Evolutionary conservation across 2,113 vertebrate species (phyloP).

Genomic region (Polyodon spathula): DNA sequence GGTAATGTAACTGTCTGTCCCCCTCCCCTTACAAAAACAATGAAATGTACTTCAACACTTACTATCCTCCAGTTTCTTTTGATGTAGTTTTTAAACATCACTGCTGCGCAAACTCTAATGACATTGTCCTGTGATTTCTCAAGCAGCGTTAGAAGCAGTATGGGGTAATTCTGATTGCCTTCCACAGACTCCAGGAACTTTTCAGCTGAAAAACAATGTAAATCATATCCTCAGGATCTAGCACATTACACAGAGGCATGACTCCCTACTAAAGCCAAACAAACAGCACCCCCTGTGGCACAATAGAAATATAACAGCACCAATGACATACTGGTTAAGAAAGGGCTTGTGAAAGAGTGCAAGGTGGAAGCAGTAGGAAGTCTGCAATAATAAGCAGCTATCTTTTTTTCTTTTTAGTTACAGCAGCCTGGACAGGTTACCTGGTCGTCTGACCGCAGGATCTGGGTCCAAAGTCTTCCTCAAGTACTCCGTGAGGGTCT

Average conservation of each 20-base stretch:
- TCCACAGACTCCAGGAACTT: slow-evolving; percentile 97
- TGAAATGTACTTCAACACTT: slow-evolving; percentile 43
- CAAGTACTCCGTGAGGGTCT: slow-evolving; percentile 86
- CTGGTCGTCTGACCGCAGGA: slow-evolving; percentile 85
- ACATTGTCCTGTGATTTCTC: slow-evolving; percentile 94
- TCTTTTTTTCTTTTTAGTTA: background rate
- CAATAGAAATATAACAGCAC: too few species aligned
- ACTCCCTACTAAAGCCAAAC: background rate
- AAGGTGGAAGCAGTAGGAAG: background rate
- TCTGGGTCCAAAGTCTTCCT: slow-evolving; percentile 92
- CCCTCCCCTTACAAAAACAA: slow-evolving; percentile 10
- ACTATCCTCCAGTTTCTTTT: slow-evolving; percentile 98
- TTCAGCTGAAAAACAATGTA: slow-evolving; percentile 67
- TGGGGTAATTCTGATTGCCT: slow-evolving; percentile 86
- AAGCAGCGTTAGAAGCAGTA: slow-evolving; percentile 81
- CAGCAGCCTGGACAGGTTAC: slow-evolving; percentile 38
- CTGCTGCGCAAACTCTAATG: slow-evolving; percentile 91
- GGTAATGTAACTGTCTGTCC: background rate
- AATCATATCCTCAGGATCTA: background rate
- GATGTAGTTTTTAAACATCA: slow-evolving; percentile 97
- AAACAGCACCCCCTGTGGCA: background rate
- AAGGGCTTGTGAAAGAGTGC: too few species aligned
- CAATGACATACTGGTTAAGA: too few species aligned
- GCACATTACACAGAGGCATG: background rate
- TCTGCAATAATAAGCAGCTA: background rate